A percentile compares a stretch with the other conserved stretches of the same genome.
These are phyloP conservation scores for Coreoperca whiteheadi DNA, from an alignment of 2,113 vertebrate genomes.

Conservation along the genomic window DNA sequence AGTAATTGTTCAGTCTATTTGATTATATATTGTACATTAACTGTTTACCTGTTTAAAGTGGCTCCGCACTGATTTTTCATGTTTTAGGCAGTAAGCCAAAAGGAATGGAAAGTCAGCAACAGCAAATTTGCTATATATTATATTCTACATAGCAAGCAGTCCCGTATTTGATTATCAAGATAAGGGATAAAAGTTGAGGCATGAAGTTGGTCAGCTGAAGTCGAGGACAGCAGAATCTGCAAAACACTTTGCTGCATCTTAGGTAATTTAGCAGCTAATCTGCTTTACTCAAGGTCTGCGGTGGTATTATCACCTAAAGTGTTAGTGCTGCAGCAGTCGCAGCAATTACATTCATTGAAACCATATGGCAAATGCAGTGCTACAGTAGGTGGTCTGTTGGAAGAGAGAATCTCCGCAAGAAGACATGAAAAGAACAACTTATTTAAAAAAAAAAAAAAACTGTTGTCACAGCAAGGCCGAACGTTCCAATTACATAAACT, in stretches of 20 bases:
- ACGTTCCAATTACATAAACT: conserved; percentile 1
- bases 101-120: not conserved
- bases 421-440: conserved; percentile 17
- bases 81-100: not conserved
- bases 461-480: not conserved
- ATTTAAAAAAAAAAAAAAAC: conserved; percentile 17
- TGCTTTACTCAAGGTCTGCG: not conserved
- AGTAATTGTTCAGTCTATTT: not conserved
- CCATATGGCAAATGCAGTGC: not conserved
- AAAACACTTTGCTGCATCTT: not conserved
- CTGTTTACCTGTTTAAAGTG: not conserved
- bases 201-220: not conserved
- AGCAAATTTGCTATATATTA: not conserved
- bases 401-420: not conserved
- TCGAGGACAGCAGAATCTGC: not conserved
- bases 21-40: not conserved
- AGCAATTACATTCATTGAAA: not conserved
- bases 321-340: not conserved
- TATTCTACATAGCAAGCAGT: not conserved
- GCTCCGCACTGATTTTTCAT: not conserved
- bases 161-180: not conserved
- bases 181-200: not conserved
- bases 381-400: not conserved
- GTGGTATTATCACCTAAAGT: not conserved
- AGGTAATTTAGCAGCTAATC: not conserved